These are phyloP conservation scores for Ammodytes dubius DNA, from an alignment of 2,113 vertebrate genomes.

Conservation along the genomic window DNA sequence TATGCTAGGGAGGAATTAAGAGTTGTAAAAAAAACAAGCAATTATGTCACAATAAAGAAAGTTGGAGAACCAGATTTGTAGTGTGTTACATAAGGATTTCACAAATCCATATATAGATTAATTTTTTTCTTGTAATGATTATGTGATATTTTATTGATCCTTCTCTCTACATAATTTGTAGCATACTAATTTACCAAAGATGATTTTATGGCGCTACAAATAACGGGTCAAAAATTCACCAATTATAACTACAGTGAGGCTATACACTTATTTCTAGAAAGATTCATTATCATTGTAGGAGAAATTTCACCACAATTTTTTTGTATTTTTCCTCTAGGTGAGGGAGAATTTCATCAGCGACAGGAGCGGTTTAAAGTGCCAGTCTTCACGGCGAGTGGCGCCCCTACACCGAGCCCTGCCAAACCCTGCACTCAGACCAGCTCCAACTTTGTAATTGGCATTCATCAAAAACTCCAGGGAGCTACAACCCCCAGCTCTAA, in stretches of 20 bases:
- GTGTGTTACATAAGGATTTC: not conserved
- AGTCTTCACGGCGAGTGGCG: conserved; percentile 29
- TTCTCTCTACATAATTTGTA: not conserved
- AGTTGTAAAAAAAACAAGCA: not conserved
- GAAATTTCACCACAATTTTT: too few species aligned
- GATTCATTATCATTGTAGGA: not conserved
- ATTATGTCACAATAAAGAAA: not conserved
- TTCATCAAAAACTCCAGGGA: conserved; percentile 80
- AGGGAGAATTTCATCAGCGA: conserved; percentile 78
- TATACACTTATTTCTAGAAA: not conserved
- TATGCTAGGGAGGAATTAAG: not conserved
- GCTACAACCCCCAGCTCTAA: conserved; percentile 75
- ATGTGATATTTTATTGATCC: not conserved
- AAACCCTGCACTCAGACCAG: conserved; percentile 29
- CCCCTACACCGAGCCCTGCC: not conserved
- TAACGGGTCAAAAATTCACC: not conserved
- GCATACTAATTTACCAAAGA: not conserved
- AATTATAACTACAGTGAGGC: not conserved
- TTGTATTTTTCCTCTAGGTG: conserved; percentile 52
- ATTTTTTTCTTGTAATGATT: not conserved
- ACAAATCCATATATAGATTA: not conserved
- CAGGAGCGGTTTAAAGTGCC: conserved; percentile 75
- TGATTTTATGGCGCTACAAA: not conserved
- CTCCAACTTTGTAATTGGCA: conserved; percentile 74
- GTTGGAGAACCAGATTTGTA: not conserved